Conservation (phyloP, 2,888 invertebrate species). For the Molorchus minor region DNA sequence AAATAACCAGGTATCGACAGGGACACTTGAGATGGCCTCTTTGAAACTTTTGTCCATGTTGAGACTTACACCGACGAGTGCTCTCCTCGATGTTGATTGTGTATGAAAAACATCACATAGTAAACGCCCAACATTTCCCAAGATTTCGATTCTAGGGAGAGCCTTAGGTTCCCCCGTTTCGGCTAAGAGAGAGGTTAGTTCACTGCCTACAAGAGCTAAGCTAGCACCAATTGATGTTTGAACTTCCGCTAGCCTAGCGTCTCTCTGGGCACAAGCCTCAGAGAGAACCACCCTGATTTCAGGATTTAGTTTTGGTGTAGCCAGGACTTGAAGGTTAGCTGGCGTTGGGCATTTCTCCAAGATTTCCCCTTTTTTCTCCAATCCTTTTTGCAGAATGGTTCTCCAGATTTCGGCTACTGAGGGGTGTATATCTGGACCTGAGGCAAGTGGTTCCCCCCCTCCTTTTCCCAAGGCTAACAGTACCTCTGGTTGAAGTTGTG, state of each 20-base stretch:
- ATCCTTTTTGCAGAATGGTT: conserved; percentile 1
- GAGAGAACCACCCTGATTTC: conserved; percentile 7
- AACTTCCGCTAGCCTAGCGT: conserved; percentile 4
- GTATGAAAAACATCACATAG: too few species aligned
- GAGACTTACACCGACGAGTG: too few species aligned
- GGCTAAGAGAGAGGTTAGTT: conserved; percentile 1
- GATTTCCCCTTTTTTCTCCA: conserved; percentile 4
- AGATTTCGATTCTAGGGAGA: background rate
- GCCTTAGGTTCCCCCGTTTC: background rate
- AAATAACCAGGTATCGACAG: background rate
- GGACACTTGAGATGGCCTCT: background rate
- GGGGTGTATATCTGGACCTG: conserved; percentile 9
- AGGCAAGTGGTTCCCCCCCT: background rate
- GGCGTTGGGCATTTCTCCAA: background rate
- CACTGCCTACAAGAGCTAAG: conserved; percentile 3
- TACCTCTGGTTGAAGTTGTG: too few species aligned
- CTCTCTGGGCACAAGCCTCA: background rate
- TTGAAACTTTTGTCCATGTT: too few species aligned
- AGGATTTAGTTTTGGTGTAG: conserved; percentile 15
- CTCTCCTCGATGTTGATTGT: too few species aligned
- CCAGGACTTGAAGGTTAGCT: background rate
- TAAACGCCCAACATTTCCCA: background rate
- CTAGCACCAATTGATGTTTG: conserved; percentile 8
- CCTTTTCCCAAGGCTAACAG: conserved; percentile 8
- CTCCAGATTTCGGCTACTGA: conserved; percentile 7